Evolutionary conservation across 2,797 vertebrate genomes (phyloP).

Genomic region (Ambastaia sidthimunki): DNA sequence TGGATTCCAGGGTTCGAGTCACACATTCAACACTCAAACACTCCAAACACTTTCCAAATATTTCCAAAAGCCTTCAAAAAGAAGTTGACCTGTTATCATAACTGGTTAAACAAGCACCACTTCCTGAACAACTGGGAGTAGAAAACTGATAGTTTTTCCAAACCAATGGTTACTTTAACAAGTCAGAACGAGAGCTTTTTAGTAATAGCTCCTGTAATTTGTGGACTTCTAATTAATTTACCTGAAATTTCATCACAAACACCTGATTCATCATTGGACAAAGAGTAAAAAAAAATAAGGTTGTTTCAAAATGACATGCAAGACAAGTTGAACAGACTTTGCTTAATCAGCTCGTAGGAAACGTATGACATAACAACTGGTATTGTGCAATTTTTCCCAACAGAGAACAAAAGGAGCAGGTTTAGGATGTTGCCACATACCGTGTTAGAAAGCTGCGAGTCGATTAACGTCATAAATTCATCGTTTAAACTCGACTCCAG

Average conservation of each 20-base stretch:
- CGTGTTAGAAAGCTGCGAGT: constrained; percentile 84
- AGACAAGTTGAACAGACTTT: background rate
- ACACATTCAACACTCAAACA: constrained; percentile 42
- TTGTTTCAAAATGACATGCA: background rate
- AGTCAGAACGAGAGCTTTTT: background rate
- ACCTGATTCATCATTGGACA: background rate
- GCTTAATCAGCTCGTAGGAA: background rate
- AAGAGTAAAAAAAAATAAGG: background rate
- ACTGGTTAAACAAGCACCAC: constrained; percentile 13
- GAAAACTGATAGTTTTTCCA: background rate
- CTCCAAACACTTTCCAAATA: constrained; percentile 20
- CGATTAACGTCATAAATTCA: constrained; percentile 83
- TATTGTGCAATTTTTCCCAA: background rate
- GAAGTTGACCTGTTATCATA: constrained; percentile 19
- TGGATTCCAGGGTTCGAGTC: constrained; percentile 53
- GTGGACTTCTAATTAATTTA: background rate
- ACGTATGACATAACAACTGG: background rate
- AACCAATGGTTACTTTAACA: constrained; percentile 9
- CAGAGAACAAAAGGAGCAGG: background rate
- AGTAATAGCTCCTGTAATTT: too few relatives aligned
- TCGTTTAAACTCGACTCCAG: constrained; percentile 90
- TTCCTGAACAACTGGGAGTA: constrained; percentile 18
- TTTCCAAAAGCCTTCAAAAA: background rate
- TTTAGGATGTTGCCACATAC: constrained; percentile 66
- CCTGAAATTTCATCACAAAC: background rate